Evolutionary conservation across 2,797 vertebrate genomes (phyloP).

Genomic region (Streptopelia turtur): DNA sequence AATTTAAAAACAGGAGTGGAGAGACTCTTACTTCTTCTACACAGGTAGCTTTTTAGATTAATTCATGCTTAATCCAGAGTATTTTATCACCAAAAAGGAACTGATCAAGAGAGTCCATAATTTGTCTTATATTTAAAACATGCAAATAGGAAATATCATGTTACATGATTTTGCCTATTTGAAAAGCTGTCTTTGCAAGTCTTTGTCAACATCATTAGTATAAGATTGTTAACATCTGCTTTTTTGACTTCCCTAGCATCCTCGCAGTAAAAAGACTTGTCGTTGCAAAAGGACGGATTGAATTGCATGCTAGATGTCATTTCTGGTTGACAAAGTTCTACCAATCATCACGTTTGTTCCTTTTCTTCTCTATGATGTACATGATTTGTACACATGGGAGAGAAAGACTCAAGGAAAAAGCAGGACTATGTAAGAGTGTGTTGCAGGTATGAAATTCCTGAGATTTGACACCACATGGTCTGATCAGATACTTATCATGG

Average conservation of each 20-base stretch:
- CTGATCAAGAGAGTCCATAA: neutral
- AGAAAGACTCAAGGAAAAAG: neutral
- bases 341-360: accelerated
- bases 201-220: neutral
- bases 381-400: neutral
- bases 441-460: neutral
- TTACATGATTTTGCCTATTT: neutral
- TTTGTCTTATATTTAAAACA: neutral
- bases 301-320: neutral
- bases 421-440: neutral
- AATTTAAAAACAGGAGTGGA: neutral
- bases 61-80: neutral
- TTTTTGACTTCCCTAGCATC: neutral
- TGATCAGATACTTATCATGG: neutral
- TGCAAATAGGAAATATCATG: neutral
- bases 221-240: neutral
- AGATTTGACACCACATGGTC: neutral
- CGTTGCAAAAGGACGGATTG: neutral
- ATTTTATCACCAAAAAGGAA: neutral
- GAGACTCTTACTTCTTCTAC: neutral
- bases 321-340: neutral
- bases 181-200: neutral
- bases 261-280: neutral
- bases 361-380: accelerated
- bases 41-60: neutral